Percentiles rank a stretch among this genome's conserved stretches.
phyloP scores from a whole-genome alignment of 2,797 vertebrate species.

The Bufotes viridis region DNA sequence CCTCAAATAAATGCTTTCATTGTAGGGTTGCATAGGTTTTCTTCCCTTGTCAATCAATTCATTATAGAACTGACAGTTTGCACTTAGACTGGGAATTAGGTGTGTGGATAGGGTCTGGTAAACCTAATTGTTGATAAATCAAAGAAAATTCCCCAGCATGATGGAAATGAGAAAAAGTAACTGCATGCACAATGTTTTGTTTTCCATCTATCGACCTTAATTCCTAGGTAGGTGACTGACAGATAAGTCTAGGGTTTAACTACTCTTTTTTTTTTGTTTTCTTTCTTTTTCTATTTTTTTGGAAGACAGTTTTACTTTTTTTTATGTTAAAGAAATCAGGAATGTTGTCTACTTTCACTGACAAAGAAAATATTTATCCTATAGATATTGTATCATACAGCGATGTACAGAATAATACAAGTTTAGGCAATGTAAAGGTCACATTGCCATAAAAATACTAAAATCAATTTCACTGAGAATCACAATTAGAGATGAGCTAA shows the following conservation, averaged over 20 bases:
- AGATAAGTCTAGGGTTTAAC: conserved; percentile 57
- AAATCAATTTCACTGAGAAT: no score
- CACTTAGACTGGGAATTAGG: conserved; percentile 66
- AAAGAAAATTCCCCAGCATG: conserved; percentile 68
- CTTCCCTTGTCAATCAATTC: conserved; percentile 68
- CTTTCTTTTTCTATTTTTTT: not conserved
- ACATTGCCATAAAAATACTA: no score
- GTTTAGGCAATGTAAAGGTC: no score
- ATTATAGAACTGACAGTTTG: conserved; percentile 65
- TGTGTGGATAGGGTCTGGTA: conserved; percentile 57
- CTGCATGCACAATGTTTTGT: conserved; percentile 49
- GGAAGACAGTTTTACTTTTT: not conserved
- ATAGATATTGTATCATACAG: no score
- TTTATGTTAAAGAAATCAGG: not conserved
- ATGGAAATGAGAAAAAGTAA: conserved; percentile 66
- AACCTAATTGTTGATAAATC: conserved; percentile 71
- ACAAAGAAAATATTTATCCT: no score
- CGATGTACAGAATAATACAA: no score
- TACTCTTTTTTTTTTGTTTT: not conserved
- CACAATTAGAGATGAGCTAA: no score
- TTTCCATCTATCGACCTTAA: conserved; percentile 69
- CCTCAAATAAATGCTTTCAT: conserved; percentile 42
- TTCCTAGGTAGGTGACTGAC: conserved; percentile 67
- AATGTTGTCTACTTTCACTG: no score
- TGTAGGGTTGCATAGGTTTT: conserved; percentile 32